Conservation (phyloP, 2,888 invertebrate species). For the Agrypnus murinus region DNA sequence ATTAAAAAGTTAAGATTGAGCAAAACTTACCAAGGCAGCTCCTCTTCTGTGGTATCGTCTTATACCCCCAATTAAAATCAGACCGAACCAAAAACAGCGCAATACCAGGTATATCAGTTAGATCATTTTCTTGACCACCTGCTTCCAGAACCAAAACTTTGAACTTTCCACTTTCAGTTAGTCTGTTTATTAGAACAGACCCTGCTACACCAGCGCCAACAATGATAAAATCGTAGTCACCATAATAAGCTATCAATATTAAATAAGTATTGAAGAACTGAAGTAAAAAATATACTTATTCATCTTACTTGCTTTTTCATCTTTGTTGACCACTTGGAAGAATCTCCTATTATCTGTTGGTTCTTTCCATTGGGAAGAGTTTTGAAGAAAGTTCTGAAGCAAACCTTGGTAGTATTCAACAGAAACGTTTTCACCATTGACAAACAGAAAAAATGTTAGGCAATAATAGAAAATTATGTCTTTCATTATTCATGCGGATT, state of each 20-base stretch:
- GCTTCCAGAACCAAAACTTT: conserved; percentile 11
- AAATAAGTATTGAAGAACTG: neutral
- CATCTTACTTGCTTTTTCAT: conserved; percentile 3
- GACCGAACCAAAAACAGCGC: neutral
- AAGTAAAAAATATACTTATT: no score
- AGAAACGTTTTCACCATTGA: neutral
- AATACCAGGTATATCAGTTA: conserved; percentile 9
- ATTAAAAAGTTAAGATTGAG: no score
- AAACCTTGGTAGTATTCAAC: conserved; percentile 3
- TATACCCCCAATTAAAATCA: conserved; percentile 25
- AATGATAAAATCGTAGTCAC: conserved; percentile 6
- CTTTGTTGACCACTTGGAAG: conserved; percentile 1
- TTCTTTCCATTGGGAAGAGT: neutral
- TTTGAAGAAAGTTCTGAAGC: neutral
- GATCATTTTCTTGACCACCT: conserved; percentile 12
- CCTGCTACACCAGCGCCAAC: conserved; percentile 17
- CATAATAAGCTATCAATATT: neutral
- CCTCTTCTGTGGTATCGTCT: conserved; percentile 15
- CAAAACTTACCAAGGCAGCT: conserved; percentile 3
- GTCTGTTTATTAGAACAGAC: conserved; percentile 15
- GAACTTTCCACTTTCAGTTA: conserved; percentile 23
- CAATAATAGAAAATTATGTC: neutral
- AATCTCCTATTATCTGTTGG: neutral
- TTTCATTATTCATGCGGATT: neutral
- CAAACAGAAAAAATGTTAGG: neutral